A percentile compares a stretch with the other conserved stretches of the same genome.
Evolutionary conservation across 2,888 invertebrate genomes (phyloP).

Genomic region (Euproctis similis): DNA sequence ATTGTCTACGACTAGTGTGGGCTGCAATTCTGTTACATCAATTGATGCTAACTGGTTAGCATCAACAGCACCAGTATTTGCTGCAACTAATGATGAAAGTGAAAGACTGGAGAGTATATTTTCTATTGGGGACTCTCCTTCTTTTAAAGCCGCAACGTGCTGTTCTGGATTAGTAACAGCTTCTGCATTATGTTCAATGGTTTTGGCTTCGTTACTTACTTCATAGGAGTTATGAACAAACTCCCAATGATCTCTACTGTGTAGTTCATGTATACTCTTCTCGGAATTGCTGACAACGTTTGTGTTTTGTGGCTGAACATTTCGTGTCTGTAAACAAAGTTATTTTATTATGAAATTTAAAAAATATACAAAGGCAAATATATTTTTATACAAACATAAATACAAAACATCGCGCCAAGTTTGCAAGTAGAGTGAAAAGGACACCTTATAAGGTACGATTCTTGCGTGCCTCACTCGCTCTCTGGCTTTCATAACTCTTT

Average conservation of each 20-base stretch:
- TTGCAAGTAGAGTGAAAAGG: no score
- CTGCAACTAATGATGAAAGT: conserved; percentile 1
- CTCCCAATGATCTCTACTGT: background rate
- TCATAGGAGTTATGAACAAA: background rate
- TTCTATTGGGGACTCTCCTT: conserved; percentile 4
- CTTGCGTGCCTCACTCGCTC: no score
- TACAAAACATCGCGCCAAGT: no score
- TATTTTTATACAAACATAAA: no score
- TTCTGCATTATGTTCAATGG: background rate
- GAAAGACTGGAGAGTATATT: conserved; percentile 3
- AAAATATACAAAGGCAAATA: no score
- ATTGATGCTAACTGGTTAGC: background rate
- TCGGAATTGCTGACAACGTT: background rate
- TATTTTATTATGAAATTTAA: no score
- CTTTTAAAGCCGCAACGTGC: background rate
- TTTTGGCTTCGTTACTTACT: background rate
- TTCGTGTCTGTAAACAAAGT: no score
- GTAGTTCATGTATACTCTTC: background rate
- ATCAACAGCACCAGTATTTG: background rate
- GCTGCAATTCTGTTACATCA: conserved; percentile 1
- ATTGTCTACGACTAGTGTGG: background rate
- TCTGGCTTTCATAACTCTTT: no score
- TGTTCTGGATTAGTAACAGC: background rate
- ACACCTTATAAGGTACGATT: no score
- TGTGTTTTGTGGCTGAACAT: background rate